Base-by-base conservation (phyloP, 2,888 invertebrate genomes). In the Dioctria rufipes region DNA sequence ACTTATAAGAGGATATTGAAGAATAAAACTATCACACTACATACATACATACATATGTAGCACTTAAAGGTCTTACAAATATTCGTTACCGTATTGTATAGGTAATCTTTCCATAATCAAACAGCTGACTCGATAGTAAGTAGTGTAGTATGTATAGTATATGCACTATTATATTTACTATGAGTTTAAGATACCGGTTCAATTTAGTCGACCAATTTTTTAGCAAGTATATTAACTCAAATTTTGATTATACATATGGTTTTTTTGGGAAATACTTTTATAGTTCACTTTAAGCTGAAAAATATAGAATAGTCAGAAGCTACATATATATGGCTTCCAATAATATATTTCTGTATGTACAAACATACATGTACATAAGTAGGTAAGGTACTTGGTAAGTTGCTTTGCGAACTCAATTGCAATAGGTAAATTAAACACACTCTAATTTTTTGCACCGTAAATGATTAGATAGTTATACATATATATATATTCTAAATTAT, bases 1-100 rank as follows among this genome's bases (percentile, higher is more conserved):
- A 73, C 58, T 73, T 60, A 11, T n/a, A 11, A 58, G n/a, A 73
- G 43, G 60, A 73, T 43, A 73, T 73, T 60, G 39, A 73, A 58
- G n/a, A 13, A 4, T 5, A 58, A 42, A n/a, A 73, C 42, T 58
- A 60, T 42, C 42, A n/a, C 25, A 60, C 60, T 73, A 60, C 39
- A n/a, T n/a, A n/a, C n/a, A n/a, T n/a, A n/a, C n/a, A n/a, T n/a
- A n/a, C n/a, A 8, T 13, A 25, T 25, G 25, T 25, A 73, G 73
- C 73, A 58, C 58, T 73, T 40, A 58, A 73, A 73, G 25, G 73
- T 9, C 54, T 9, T 73, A 42, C 25, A 73, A 71, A n/a, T 58
- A 58, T 73, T 1, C 54, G 54, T 54, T 54, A 54, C 9, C 9
- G 13, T 42, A 13, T 11, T n/a, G 46, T 46, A 13, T 46, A 54